Percentiles rank a stretch among this genome's conserved stretches.
These are phyloP conservation scores for Acleris holmiana DNA, from an alignment of 2,888 invertebrate genomes.

Conservation along the genomic window DNA sequence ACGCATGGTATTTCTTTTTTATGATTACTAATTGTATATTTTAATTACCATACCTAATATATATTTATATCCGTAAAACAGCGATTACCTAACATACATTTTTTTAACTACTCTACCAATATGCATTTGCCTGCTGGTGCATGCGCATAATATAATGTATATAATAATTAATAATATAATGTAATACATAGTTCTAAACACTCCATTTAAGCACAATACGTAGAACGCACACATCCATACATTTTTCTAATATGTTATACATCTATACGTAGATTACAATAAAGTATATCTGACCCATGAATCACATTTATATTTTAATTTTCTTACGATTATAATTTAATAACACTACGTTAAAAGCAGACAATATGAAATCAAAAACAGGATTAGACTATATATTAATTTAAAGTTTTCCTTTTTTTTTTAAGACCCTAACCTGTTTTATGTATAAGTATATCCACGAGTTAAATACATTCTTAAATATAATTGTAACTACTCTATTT, in stretches of 20 bases:
- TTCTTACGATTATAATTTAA: constrained; percentile 49
- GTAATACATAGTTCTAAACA: constrained; percentile 46
- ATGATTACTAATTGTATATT: constrained; percentile 45
- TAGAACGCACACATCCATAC: constrained; percentile 49
- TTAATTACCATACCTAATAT: constrained; percentile 51
- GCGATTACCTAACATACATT: constrained; percentile 49
- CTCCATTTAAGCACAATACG: constrained; percentile 52
- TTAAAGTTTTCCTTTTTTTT: constrained; percentile 25
- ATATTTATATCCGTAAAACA: constrained; percentile 42
- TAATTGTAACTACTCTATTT: constrained; percentile 20
- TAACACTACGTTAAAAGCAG: constrained; percentile 25
- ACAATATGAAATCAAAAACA: constrained; percentile 27
- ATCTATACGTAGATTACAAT: constrained; percentile 51
- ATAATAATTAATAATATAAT: constrained; percentile 46
- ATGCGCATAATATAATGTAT: constrained; percentile 46
- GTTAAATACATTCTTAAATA: constrained; percentile 28
- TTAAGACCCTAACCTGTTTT: constrained; percentile 25
- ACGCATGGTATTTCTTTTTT: constrained; percentile 62
- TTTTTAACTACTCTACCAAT: constrained; percentile 58
- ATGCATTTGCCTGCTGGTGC: constrained; percentile 63
- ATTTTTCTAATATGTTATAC: constrained; percentile 47
- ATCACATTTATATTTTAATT: constrained; percentile 70
- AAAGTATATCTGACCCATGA: constrained; percentile 63
- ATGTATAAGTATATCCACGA: constrained; percentile 3
- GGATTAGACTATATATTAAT: constrained; percentile 27